Base-by-base conservation (phyloP, 2,113 vertebrate species). In the Salvator merianae region DNA sequence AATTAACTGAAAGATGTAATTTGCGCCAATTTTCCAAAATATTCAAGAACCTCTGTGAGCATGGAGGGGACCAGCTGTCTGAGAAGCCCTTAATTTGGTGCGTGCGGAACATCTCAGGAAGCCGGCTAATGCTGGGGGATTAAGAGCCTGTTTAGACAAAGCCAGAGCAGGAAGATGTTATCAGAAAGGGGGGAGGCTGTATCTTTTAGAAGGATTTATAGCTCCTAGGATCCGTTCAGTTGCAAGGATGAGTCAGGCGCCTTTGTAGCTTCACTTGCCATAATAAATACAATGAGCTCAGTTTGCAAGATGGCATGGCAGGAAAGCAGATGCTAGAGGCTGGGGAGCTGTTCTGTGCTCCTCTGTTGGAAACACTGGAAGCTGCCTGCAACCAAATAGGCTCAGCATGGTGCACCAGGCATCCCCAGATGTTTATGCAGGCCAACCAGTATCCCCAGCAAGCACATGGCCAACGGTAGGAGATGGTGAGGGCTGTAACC, bases 131-230 rank as follows among this genome's bases (percentile, higher is more conserved):
- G 82, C 89, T 50, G 43, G 88, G 55, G 89, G 86, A 90, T 93
- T 93, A 86, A 86, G 90, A 93, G 83, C 55, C 79, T 93, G 88
- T 89, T 88, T 90, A 85, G 91, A 83, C 79, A 78, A 92, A 91
- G 87, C 90, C 83, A 77, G 84, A 89, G 55, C 84, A 85, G 91
- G 89, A 91, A 92, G 76, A 82, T 85, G 73, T 88, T 91, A 90
- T 87, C 75, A 89, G 93, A 93, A 93, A 88, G 92, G 92, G 90
- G 93, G 14, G 55, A 20, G 91, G 80, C 87, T 91, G 91, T 90
- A 90, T 91, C 91, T 94, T 94, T 94, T 93, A 89, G 82, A 90
- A 81, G 89, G 93, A 93, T 93, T 94, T 93, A 93, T 83, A 83
- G 79, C 91, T 78, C 81, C 90, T 92, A 87, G 82, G 86, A 88